Evolutionary conservation across 2,113 vertebrate species (phyloP).

Genomic region (Orcinus orca): DNA sequence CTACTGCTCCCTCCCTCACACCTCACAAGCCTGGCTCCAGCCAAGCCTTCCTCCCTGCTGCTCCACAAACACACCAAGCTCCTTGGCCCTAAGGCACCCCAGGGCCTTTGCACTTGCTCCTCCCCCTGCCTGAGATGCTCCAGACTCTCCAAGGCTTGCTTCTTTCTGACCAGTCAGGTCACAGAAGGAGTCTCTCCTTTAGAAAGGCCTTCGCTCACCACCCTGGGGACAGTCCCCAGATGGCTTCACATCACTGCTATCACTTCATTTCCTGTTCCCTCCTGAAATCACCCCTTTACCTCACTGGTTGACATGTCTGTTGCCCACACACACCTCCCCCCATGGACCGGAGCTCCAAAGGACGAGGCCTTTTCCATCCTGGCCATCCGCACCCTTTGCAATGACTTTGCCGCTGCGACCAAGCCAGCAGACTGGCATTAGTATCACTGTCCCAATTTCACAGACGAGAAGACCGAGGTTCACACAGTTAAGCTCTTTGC

Average conservation of each 20-base stretch:
- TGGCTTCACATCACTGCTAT: background rate
- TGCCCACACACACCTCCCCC: background rate
- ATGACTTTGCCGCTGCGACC: background rate
- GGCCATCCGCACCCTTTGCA: background rate
- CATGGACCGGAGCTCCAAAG: background rate
- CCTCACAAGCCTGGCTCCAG: background rate
- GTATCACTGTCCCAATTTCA: background rate
- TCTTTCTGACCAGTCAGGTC: background rate
- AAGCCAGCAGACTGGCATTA: background rate
- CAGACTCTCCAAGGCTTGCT: background rate
- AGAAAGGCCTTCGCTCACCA: background rate
- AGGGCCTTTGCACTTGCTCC: background rate
- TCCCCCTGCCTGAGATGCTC: background rate
- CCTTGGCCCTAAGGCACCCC: background rate
- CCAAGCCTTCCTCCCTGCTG: background rate
- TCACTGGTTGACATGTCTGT: background rate
- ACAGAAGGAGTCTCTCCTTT: background rate
- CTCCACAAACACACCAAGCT: background rate
- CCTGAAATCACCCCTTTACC: background rate
- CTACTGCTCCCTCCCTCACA: background rate
- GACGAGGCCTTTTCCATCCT: background rate
- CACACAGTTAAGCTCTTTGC: background rate
- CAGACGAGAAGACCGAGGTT: background rate
- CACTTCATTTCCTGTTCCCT: background rate
- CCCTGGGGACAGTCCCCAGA: background rate